phyloP scores from a whole-genome alignment of 2,888 invertebrate genomes.

The Drosophila sordidula region DNA sequence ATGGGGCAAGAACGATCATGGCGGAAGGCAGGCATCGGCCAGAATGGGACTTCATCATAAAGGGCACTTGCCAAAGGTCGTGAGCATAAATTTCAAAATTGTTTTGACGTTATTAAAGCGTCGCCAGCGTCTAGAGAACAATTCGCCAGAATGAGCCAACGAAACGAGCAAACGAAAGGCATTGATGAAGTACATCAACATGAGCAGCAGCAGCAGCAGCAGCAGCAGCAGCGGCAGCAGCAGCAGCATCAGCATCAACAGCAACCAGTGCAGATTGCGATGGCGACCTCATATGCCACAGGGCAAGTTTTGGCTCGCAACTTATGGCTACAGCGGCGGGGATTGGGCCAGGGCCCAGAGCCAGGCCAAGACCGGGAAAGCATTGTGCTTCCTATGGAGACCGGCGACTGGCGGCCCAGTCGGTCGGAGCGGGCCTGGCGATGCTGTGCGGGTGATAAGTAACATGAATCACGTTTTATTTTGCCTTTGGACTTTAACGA shows the following conservation, averaged over 20 bases:
- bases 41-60: conserved; percentile 34
- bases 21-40: conserved; percentile 2
- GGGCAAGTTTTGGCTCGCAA: conserved; percentile 67
- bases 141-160: conserved; percentile 43
- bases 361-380: conserved; percentile 25
- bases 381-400: conserved; percentile 40
- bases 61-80: conserved; percentile 67
- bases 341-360: no score
- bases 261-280: conserved; percentile 13
- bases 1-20: conserved; percentile 12
- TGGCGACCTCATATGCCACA: conserved; percentile 74
- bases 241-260: conserved; percentile 5
- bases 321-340: conserved; percentile 40
- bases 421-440: conserved; percentile 37
- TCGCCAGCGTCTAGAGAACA: conserved; percentile 44
- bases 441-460: conserved; percentile 81
- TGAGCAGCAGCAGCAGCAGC: conserved; percentile 24
- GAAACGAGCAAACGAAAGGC: conserved; percentile 42
- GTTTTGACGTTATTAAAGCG: conserved; percentile 67
- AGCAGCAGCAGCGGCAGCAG: conserved; percentile 20
- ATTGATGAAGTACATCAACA: conserved; percentile 72
- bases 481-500: conserved; percentile 80
- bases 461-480: conserved; percentile 81
- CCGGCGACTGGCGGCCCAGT: conserved; percentile 7
- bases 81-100: conserved; percentile 79